Evolutionary conservation across 2,797 vertebrate species (phyloP).

Genomic region (Thunnus albacares): DNA sequence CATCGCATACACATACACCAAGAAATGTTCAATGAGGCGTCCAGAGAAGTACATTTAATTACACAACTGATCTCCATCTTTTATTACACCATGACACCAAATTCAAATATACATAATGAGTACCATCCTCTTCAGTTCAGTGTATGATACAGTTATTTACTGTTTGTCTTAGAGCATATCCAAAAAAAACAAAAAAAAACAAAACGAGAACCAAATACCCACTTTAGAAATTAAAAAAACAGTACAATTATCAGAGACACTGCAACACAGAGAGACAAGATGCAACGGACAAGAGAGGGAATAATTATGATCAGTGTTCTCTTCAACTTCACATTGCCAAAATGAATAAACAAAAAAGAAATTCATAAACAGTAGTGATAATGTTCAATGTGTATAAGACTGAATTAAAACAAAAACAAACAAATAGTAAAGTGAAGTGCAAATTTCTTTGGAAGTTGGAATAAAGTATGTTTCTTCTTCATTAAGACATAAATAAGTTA

Average conservation of each 20-base stretch:
- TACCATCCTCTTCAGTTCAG: constrained; percentile 91
- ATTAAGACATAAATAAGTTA: constrained; percentile 90
- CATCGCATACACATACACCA: neutral
- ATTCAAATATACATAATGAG: constrained; percentile 98
- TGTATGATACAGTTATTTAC: constrained; percentile 96
- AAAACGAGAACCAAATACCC: constrained; percentile 73
- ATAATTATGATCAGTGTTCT: constrained; percentile 86
- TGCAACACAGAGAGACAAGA: constrained; percentile 88
- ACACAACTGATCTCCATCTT: constrained; percentile 92
- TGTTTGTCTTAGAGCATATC: constrained; percentile 84
- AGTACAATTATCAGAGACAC: constrained; percentile 86
- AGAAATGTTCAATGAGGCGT: constrained; percentile 15
- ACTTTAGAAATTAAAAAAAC: constrained; percentile 79
- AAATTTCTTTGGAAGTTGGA: constrained; percentile 99
- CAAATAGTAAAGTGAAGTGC: constrained; percentile 91
- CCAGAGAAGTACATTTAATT: constrained; percentile 87
- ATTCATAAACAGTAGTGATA: constrained; percentile 74
- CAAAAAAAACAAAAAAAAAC: constrained; percentile 68
- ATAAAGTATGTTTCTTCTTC: constrained; percentile 87
- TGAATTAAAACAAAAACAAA: constrained; percentile 66
- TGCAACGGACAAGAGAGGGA: constrained; percentile 82
- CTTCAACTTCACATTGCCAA: constrained; percentile 86
- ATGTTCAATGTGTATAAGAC: constrained; percentile 61
- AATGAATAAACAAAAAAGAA: constrained; percentile 77
- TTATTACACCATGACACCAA: constrained; percentile 97